Base-by-base conservation (phyloP, 2,888 invertebrate species). In the Cheilosia pagana region DNA sequence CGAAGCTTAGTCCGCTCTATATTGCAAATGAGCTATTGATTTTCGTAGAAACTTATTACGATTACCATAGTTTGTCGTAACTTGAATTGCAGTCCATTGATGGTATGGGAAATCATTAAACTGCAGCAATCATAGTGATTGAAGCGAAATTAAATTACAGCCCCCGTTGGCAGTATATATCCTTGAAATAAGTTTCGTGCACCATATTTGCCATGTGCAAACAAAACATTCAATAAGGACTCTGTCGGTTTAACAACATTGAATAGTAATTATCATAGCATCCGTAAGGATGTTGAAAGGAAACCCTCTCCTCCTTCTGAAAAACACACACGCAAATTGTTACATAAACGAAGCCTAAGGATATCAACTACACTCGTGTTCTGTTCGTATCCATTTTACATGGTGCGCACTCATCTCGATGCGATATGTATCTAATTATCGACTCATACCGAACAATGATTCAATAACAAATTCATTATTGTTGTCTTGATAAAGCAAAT, bases 391-490 rank as follows among this genome's bases (percentile, higher is more conserved):
- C 31, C 31, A 62, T 19, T 41, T 43, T 19, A 39, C 14, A 45
- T 28, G 35, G 35, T 35, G 16, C 8, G 43, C 25, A 8, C 19
- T 3, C 25, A 39, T 19, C 19, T 28, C 41, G 41, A 39, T 55
- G 16, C 35, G 35, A 35, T 55, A 43, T n/a, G n/a, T 57, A 65
- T 52, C 28, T 74, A 68, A 65, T 50, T 65, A 57, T 55, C 39
- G 57, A 65, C 65, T 48, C 39, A 28, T 50, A 19, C 50, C 48
- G n/a, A 48, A 67, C 67, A 67, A 31, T 75, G 75, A 75, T 75
- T 75, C 57, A 67, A 65, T 75, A 67, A 75, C 75, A 75, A 75
- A 67, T 75, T 75, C 50, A 75, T 75, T 75, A 67, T 59, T 59
- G 57, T 43, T 59, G 57, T 41, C 57, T 59, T 43, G 53, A 53